phyloP scores from a whole-genome alignment of 2,888 invertebrate genomes.

The Xylophagus ater region DNA sequence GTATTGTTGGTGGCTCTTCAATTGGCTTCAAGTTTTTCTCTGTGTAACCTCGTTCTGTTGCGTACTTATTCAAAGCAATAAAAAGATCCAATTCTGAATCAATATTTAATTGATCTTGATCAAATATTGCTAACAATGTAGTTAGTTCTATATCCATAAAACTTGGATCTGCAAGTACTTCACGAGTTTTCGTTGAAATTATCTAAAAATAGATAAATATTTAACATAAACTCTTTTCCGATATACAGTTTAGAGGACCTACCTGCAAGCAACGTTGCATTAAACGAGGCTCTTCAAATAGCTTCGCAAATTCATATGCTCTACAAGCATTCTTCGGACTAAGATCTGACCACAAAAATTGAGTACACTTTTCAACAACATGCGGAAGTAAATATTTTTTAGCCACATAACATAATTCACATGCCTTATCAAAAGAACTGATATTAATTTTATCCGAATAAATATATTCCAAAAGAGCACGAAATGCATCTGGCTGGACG shows the following conservation, averaged over 20 bases:
- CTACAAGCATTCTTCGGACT: constrained; percentile 67
- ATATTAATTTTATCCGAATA: constrained; percentile 73
- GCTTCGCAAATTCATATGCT: constrained; percentile 74
- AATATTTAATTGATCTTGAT: constrained; percentile 60
- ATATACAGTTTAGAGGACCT: constrained; percentile 13
- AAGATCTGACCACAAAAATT: constrained; percentile 61
- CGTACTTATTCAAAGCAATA: constrained; percentile 58
- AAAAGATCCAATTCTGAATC: constrained; percentile 68
- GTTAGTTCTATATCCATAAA: constrained; percentile 67
- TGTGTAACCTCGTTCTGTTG: constrained; percentile 42
- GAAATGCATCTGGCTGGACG: constrained; percentile 78
- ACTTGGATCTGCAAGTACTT: constrained; percentile 61
- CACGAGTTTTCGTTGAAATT: constrained; percentile 63
- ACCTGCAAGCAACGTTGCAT: constrained; percentile 74
- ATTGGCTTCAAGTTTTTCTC: constrained; percentile 12
- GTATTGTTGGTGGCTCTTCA: constrained; percentile 3
- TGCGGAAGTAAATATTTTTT: constrained; percentile 81
- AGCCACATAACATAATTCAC: constrained; percentile 76
- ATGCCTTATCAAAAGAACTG: constrained; percentile 73
- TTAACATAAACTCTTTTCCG: neutral
- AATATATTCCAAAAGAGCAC: constrained; percentile 69
- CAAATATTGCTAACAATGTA: constrained; percentile 63
- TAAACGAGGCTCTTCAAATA: constrained; percentile 71
- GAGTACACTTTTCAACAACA: constrained; percentile 71
- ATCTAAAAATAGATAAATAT: constrained; percentile 43